A percentile compares a stretch with the other conserved stretches of the same genome.
Evolutionary conservation across 2,113 vertebrate genomes (phyloP).

Genomic region (Rhagologus leucostigma): DNA sequence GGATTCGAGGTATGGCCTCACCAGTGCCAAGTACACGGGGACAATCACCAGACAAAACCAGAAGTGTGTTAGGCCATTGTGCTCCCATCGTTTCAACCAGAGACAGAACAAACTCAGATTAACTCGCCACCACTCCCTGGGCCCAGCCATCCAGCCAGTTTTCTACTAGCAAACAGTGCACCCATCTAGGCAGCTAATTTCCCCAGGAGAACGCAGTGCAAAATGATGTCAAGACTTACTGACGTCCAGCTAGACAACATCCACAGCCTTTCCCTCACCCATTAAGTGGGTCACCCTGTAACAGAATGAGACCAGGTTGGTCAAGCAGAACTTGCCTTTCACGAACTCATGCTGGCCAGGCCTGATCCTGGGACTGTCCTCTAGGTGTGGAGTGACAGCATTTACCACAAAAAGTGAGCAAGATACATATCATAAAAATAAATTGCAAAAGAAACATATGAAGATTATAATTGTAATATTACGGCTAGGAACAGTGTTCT

Average conservation of each 20-base stretch:
- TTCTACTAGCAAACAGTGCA: not conserved
- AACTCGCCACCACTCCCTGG: not conserved
- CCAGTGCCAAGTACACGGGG: not conserved
- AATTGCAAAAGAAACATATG: not conserved
- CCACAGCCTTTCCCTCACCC: not conserved
- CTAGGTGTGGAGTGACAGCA: not conserved
- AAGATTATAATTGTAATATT: not conserved
- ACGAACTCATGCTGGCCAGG: not conserved
- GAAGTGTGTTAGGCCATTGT: not conserved
- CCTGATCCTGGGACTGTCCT: not conserved
- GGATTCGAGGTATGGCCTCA: not conserved
- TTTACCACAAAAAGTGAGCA: not conserved
- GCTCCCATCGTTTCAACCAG: not conserved
- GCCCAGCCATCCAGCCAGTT: not conserved
- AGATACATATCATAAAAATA: not conserved
- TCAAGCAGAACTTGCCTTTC: not conserved
- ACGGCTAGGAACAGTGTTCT: not conserved
- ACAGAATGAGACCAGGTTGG: not conserved
- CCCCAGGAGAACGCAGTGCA: not conserved
- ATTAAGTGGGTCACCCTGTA: not conserved
- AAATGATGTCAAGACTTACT: not conserved
- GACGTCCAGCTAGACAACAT: not conserved
- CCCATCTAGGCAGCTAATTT: not conserved
- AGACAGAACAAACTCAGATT: not conserved
- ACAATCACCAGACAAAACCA: fast-evolving